These are phyloP conservation scores for Salvelinus sp. DNA, from an alignment of 2,113 vertebrate species.

Conservation along the genomic window DNA sequence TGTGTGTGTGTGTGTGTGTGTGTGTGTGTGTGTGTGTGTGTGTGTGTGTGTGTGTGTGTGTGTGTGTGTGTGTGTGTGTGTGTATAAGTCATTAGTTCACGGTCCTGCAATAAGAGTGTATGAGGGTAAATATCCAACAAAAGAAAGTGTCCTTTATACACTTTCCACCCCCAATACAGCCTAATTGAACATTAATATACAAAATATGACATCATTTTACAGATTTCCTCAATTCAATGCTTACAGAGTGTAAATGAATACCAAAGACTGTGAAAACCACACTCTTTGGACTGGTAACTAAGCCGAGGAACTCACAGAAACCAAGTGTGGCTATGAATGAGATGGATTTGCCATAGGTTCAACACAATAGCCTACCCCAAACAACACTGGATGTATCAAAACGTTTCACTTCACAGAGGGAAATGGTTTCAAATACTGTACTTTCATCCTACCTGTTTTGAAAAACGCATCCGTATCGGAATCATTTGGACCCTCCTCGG, in stretches of 20 bases:
- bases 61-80: too few relatives aligned
- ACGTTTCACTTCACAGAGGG: neutral
- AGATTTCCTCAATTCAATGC: too few relatives aligned
- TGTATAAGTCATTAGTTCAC: neutral
- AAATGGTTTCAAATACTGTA: neutral
- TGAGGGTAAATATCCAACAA: neutral
- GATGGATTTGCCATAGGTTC: neutral
- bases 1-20: neutral
- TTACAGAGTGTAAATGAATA: too few relatives aligned
- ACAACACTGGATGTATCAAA: neutral
- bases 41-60: too few relatives aligned
- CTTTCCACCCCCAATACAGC: neutral
- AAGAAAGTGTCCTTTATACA: neutral
- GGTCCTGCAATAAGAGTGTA: neutral
- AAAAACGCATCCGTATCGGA: constrained; percentile 87
- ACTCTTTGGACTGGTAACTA: neutral
- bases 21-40: neutral
- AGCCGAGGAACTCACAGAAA: neutral
- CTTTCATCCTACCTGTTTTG: constrained; percentile 78
- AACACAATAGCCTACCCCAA: too few relatives aligned
- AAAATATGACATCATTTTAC: too few relatives aligned
- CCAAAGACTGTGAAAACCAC: too few relatives aligned
- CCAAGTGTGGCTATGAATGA: neutral
- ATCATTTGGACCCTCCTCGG: constrained; percentile 83
- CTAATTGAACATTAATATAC: too few relatives aligned